Conservation (phyloP, 2,888 invertebrate genomes). For the Erannis defoliaria region DNA sequence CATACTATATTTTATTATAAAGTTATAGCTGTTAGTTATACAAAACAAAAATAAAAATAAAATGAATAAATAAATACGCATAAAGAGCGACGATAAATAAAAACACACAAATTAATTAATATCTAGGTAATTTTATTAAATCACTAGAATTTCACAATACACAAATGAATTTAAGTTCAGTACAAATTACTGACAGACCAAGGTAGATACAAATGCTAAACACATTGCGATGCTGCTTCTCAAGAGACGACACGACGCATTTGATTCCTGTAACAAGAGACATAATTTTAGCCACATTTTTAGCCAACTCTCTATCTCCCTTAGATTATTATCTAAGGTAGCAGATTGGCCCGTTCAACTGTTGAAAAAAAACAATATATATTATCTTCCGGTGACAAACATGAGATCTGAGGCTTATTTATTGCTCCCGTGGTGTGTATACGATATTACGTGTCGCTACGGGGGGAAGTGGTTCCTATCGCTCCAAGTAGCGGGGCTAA, state of each 20-base stretch:
- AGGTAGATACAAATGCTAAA: slow-evolving; percentile 14
- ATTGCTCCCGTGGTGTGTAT: too few species aligned
- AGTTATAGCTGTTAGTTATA: too few species aligned
- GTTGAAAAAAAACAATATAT: too few species aligned
- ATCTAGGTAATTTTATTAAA: slow-evolving; percentile 16
- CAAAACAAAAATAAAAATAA: neutral
- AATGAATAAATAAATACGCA: neutral
- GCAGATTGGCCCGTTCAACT: neutral
- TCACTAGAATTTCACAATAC: slow-evolving; percentile 35
- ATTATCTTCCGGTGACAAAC: too few species aligned
- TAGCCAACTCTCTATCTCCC: too few species aligned
- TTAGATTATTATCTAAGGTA: neutral
- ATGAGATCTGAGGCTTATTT: too few species aligned
- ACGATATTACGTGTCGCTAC: too few species aligned
- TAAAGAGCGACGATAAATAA: neutral
- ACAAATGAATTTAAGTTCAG: slow-evolving; percentile 5
- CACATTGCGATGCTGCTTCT: slow-evolving; percentile 15
- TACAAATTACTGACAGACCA: slow-evolving; percentile 28
- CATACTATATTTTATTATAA: too few species aligned
- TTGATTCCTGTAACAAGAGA: neutral
- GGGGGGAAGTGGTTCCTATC: too few species aligned
- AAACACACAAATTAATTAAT: slow-evolving; percentile 2
- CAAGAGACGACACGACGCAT: neutral
- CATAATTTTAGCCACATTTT: neutral
- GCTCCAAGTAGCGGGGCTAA: too few species aligned